These are phyloP conservation scores for Nesometra sesokonis DNA, from an alignment of 35 echinoderm and acorn worm species.

Conservation along the genomic window DNA sequence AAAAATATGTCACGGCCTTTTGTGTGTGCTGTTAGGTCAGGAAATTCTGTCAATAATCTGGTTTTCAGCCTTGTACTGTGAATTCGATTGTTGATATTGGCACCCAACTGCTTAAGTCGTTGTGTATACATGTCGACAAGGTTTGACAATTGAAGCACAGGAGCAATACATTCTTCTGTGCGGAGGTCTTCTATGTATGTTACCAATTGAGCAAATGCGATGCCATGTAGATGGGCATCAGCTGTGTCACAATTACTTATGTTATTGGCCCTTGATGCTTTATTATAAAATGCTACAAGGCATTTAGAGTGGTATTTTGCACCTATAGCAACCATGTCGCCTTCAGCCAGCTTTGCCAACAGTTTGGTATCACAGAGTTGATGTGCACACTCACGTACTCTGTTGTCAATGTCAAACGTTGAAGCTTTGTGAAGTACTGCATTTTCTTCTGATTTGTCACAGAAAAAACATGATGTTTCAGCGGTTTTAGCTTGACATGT, in stretches of 20 bases:
- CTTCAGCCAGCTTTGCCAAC: not conserved
- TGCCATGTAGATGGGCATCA: conserved; percentile 4
- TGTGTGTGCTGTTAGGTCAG: too few relatives aligned
- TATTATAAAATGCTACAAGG: conserved; percentile 17
- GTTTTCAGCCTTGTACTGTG: too few relatives aligned
- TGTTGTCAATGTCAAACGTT: not conserved
- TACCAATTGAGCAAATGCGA: not conserved
- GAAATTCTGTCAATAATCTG: too few relatives aligned
- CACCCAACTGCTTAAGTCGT: too few relatives aligned
- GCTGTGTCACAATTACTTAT: not conserved
- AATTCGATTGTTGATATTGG: too few relatives aligned
- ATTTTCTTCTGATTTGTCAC: not conserved
- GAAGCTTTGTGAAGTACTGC: not conserved
- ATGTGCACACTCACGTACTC: conserved; percentile 17
- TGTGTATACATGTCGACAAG: too few relatives aligned
- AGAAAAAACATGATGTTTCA: too few relatives aligned
- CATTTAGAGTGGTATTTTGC: conserved; percentile 28
- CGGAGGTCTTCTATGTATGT: conserved; percentile 7
- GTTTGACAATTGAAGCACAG: too few relatives aligned
- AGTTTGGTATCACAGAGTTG: conserved; percentile 7
- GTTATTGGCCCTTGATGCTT: not conserved
- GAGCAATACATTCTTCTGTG: too few relatives aligned
- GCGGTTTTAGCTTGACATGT: too few relatives aligned
- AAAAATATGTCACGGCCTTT: too few relatives aligned
- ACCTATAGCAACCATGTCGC: conserved; percentile 26